Evolutionary conservation across 2,113 vertebrate species (phyloP).

Genomic region (Cairina moschata): DNA sequence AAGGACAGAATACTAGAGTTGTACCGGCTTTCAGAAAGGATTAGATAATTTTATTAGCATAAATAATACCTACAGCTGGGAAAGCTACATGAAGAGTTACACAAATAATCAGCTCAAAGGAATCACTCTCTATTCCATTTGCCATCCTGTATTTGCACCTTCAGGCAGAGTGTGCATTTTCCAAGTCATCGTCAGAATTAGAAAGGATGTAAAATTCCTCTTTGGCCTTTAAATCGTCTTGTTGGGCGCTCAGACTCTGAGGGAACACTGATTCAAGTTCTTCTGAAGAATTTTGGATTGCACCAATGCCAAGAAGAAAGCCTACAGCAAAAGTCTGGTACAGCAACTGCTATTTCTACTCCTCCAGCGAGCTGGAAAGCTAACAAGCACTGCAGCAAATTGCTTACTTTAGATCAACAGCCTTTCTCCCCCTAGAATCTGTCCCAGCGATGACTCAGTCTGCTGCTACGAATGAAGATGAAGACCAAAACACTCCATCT

Average conservation of each 20-base stretch:
- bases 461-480: neutral
- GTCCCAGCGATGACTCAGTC: neutral
- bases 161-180: neutral
- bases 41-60: conserved; percentile 37
- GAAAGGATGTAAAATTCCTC: neutral
- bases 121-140: neutral
- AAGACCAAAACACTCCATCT: neutral
- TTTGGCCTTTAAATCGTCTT: neutral
- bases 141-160: neutral
- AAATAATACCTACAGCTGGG: conserved; percentile 1
- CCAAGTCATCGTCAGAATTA: neutral
- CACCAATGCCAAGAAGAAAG: neutral
- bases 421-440: neutral
- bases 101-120: neutral
- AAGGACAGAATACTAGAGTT: conserved; percentile 1
- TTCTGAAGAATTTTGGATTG: neutral
- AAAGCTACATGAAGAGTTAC: neutral
- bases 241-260: rapidly evolving
- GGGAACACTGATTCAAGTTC: neutral
- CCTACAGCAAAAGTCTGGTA: neutral
- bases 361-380: neutral
- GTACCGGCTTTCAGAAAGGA: neutral
- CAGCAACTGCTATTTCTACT: neutral
- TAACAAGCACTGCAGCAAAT: neutral
- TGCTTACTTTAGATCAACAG: neutral